Base-by-base conservation (phyloP, 2,888 invertebrate genomes). In the Scaeva pyrastri region DNA sequence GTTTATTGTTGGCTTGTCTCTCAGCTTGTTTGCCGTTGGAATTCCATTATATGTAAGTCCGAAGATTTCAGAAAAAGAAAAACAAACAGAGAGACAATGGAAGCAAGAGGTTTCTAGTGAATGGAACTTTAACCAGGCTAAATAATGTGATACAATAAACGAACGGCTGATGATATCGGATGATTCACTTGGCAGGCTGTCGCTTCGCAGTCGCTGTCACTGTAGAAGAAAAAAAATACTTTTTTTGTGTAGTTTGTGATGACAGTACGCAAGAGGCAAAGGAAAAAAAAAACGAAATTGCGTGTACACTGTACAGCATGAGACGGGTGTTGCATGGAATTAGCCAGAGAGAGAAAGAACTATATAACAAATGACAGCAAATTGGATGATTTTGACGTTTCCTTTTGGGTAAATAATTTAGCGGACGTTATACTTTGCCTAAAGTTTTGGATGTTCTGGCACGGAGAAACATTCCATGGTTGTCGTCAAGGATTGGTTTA, bases 371-470 rank as follows among this genome's bases (percentile, higher is more conserved):
- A 31, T 45, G 81, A 81, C 80, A 81, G 81, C 7, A 26, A 45
- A 55, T 72, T 11, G 85, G 81, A 36, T 81, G 85, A 43, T 72
- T 84, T 77, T 85, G 85, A 77, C 85, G 48, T 81, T 85, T 60
- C 43, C 45, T 26, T 62, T 83, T 41, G 55, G 4, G 14, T 2
- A 0, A 70, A 31, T 41, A 31, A 1, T 76, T 80, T 62, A 62
- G 60, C 23, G 3, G 31, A 1, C 2, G 0, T 16, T 76, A 16
- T 68, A 3, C 16, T 72, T n/a, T 45, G 3, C 11, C 1, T 0
- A 3, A 11, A 52, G 79, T 79, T 79, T 74, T n/a, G n/a, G n/a
- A n/a, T n/a, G n/a, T n/a, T n/a, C n/a, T n/a, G n/a, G n/a, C n/a
- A n/a, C n/a, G n/a, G n/a, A n/a, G n/a, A n/a, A n/a, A n/a, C n/a